These are phyloP conservation scores for Euphonia xanthogaster DNA, from an alignment of 2,797 vertebrate genomes.

Conservation along the genomic window DNA sequence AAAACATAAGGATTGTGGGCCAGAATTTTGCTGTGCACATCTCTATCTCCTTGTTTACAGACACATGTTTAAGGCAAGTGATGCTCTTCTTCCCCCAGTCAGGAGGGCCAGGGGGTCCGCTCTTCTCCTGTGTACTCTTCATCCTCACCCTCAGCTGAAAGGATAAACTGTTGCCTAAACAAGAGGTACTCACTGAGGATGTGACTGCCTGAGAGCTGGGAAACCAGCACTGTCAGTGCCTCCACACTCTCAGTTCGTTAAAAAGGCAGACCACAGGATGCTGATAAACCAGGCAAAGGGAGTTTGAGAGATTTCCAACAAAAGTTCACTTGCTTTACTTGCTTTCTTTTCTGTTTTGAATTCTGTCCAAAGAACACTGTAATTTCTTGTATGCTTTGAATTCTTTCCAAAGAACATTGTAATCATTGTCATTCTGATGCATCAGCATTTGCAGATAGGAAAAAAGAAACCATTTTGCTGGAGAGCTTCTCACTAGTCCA, in stretches of 20 bases:
- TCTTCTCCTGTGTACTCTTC: not conserved
- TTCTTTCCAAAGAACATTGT: not conserved
- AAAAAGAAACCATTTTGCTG: not conserved
- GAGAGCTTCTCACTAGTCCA: not conserved
- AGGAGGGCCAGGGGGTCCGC: not conserved
- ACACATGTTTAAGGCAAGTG: not conserved
- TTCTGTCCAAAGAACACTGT: not conserved
- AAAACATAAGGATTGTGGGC: rapidly evolving
- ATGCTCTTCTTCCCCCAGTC: not conserved
- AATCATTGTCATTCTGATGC: not conserved
- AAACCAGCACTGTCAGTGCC: not conserved
- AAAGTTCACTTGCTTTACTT: not conserved
- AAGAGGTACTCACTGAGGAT: not conserved
- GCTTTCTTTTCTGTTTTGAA: not conserved
- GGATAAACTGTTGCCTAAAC: not conserved
- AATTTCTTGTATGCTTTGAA: not conserved
- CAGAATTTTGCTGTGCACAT: not conserved
- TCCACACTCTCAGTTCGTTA: not conserved
- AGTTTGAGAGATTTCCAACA: not conserved
- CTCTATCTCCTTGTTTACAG: not conserved
- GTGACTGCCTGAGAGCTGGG: not conserved
- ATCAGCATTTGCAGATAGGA: not conserved
- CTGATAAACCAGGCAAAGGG: not conserved
- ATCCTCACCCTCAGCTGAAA: no score
- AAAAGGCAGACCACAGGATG: not conserved